These are phyloP conservation scores for Tursiops truncatus DNA, from an alignment of 2,113 vertebrate genomes.

Conservation along the genomic window DNA sequence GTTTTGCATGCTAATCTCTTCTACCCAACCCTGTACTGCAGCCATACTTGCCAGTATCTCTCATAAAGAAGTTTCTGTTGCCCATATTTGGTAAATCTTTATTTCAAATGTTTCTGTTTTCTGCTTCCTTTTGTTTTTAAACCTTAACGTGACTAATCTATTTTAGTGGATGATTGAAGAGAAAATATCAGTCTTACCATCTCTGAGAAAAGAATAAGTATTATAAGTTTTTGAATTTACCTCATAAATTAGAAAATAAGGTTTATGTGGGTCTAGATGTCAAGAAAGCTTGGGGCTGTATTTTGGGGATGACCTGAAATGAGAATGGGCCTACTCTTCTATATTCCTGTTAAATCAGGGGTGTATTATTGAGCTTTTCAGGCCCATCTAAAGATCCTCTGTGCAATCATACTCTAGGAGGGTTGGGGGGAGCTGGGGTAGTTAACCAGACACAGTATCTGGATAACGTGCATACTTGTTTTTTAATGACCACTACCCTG, in stretches of 20 bases:
- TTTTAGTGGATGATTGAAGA: background rate
- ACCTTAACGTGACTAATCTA: background rate
- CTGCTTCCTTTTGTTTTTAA: background rate
- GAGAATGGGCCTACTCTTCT: background rate
- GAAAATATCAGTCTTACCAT: background rate
- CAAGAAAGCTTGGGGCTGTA: background rate
- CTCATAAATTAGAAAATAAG: background rate
- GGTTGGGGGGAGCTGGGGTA: accelerated
- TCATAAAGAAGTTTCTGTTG: background rate
- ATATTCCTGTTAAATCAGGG: background rate
- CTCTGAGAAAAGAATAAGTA: background rate
- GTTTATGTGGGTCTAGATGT: background rate
- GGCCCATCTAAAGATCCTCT: background rate
- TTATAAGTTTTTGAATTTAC: background rate
- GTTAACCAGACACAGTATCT: background rate
- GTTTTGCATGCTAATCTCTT: background rate
- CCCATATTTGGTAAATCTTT: background rate
- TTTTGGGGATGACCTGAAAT: background rate
- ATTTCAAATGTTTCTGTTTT: background rate
- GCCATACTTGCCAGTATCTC: background rate
- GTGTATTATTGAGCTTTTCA: background rate
- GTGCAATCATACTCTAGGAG: background rate
- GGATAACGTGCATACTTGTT: background rate
- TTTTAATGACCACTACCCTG: background rate
- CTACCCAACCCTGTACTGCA: background rate